Evolutionary conservation across 2,113 vertebrate genomes (phyloP).

Genomic region (Entelurus aequoreus): DNA sequence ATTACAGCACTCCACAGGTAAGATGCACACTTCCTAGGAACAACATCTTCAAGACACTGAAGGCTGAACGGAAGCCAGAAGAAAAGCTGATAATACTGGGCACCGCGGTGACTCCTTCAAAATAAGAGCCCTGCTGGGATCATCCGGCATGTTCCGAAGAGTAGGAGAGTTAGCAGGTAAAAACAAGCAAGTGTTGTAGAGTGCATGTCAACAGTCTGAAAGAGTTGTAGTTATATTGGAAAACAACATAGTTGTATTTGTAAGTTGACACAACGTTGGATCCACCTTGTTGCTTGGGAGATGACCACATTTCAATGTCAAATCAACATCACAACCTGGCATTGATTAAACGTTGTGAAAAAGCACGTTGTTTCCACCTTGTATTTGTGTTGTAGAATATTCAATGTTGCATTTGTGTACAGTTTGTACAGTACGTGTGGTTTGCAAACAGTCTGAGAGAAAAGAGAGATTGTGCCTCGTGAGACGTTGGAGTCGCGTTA

Average conservation of each 20-base stretch:
- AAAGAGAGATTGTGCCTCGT: conserved; percentile 58
- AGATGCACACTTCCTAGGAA: conserved; percentile 47
- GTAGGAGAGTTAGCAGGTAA: conserved; percentile 53
- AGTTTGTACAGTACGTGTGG: conserved; percentile 59
- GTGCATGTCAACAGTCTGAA: conserved; percentile 45
- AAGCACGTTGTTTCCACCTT: too few species aligned
- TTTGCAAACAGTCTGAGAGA: conserved; percentile 60
- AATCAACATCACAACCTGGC: too few species aligned
- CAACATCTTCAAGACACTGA: conserved; percentile 66
- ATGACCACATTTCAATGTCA: too few species aligned
- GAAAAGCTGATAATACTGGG: conserved; percentile 51
- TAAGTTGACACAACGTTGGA: too few species aligned
- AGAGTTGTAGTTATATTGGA: not conserved
- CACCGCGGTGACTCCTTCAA: conserved; percentile 58
- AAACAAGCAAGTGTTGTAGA: conserved; percentile 59
- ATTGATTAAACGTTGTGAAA: too few species aligned
- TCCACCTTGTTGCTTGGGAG: too few species aligned
- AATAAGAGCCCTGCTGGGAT: conserved; percentile 50
- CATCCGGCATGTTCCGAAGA: conserved; percentile 54
- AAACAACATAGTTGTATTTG: too few species aligned
- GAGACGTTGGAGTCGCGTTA: not conserved
- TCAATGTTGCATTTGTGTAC: not conserved
- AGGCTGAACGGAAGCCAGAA: conserved; percentile 43
- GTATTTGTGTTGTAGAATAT: too few species aligned
- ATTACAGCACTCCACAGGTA: conserved; percentile 69